Percentiles rank a stretch among this genome's conserved stretches.
phyloP scores from a whole-genome alignment of 2,113 vertebrate genomes.

The Carlito syrichta region DNA sequence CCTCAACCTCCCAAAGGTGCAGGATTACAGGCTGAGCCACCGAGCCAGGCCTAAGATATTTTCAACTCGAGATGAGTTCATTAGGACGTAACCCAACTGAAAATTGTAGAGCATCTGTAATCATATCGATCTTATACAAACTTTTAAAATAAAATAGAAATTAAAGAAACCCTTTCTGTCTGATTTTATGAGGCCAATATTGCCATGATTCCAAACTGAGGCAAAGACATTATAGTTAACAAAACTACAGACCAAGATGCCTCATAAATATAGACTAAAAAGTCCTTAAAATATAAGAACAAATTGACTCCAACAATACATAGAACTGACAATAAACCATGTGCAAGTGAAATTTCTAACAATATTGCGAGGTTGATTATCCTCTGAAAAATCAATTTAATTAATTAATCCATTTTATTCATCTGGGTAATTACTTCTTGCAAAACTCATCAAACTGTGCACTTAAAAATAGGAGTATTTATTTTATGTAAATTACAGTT shows the following conservation, averaged over 20 bases:
- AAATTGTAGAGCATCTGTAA: neutral
- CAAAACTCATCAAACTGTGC: neutral
- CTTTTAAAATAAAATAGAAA: neutral
- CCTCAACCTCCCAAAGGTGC: no score
- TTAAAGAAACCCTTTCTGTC: neutral
- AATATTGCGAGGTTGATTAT: neutral
- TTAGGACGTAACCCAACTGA: neutral
- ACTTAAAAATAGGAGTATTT: neutral
- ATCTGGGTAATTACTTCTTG: neutral
- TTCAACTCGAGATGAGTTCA: neutral
- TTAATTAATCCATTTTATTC: neutral
- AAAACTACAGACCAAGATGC: neutral
- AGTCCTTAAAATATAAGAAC: neutral
- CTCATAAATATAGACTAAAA: neutral
- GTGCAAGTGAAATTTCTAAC: neutral
- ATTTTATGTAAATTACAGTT: neutral
- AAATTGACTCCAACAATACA: neutral
- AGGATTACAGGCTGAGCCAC: no score
- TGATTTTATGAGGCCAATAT: neutral
- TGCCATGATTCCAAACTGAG: neutral
- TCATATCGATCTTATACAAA: neutral
- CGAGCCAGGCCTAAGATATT: no score
- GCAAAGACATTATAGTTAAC: neutral
- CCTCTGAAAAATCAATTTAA: neutral
- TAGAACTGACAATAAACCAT: neutral